These are phyloP conservation scores for Hippocampus kuda DNA, from an alignment of 2,797 vertebrate genomes.

Conservation along the genomic window DNA sequence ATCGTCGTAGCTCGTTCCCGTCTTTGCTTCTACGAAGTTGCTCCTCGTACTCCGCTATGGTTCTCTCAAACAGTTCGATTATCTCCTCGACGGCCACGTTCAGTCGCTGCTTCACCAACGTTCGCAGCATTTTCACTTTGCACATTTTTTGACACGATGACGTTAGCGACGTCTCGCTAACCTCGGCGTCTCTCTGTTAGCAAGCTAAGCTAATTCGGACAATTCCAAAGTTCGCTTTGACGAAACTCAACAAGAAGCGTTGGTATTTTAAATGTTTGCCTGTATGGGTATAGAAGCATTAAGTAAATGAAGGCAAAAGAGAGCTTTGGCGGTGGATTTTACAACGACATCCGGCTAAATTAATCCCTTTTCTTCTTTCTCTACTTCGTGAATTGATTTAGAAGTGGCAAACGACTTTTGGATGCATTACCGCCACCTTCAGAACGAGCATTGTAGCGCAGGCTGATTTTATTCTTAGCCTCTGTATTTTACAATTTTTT, in stretches of 20 bases:
- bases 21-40: constrained; percentile 2
- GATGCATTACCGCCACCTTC: neutral
- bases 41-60: constrained; percentile 6
- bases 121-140: neutral
- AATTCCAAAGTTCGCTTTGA: neutral
- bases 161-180: neutral
- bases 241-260: neutral
- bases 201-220: neutral
- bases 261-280: neutral
- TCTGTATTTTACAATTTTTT: neutral
- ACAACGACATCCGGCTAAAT: neutral
- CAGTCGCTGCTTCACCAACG: neutral
- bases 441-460: neutral
- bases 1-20: neutral
- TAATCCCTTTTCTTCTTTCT: neutral
- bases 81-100: constrained; percentile 6
- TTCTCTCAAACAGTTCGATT: neutral
- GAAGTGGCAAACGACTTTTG: neutral
- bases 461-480: neutral
- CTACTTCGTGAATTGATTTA: neutral
- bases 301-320: neutral
- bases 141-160: neutral
- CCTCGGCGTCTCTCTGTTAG: neutral
- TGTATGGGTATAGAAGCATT: neutral
- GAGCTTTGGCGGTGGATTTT: no score